These are phyloP conservation scores for Idaea dimidiata DNA, from an alignment of 2,888 invertebrate species.

Conservation along the genomic window DNA sequence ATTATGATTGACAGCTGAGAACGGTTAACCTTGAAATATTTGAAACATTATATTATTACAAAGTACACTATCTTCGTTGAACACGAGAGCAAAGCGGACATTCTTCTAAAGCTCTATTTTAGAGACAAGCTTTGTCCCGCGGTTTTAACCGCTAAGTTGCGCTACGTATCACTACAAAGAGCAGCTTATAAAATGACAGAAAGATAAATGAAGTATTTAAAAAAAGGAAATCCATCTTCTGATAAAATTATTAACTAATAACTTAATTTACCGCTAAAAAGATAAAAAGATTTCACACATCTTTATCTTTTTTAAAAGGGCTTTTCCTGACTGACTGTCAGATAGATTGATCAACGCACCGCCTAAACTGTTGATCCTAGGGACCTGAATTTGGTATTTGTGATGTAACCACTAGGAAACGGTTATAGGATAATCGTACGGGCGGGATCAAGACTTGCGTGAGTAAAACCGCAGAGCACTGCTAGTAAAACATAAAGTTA, in stretches of 20 bases:
- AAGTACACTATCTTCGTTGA: constrained; percentile 76
- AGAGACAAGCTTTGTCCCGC: background rate
- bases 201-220: no score
- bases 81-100: constrained; percentile 66
- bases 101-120: constrained; percentile 17
- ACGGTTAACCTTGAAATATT: constrained; percentile 82
- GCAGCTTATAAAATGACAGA: no score
- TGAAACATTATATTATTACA: constrained; percentile 81
- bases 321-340: background rate
- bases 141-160: background rate
- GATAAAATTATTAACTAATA: no score
- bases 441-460: no score
- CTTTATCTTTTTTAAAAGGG: background rate
- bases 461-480: no score
- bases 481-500: no score
- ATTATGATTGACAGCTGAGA: constrained; percentile 82
- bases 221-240: no score
- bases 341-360: background rate
- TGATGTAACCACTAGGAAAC: no score
- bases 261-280: no score
- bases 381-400: no score
- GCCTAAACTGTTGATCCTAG: background rate
- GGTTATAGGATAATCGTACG: no score
- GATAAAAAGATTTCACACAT: no score
- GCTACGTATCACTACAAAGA: background rate